Evolutionary conservation across 2,888 invertebrate genomes (phyloP).

Genomic region (Mayetiola destructor): DNA sequence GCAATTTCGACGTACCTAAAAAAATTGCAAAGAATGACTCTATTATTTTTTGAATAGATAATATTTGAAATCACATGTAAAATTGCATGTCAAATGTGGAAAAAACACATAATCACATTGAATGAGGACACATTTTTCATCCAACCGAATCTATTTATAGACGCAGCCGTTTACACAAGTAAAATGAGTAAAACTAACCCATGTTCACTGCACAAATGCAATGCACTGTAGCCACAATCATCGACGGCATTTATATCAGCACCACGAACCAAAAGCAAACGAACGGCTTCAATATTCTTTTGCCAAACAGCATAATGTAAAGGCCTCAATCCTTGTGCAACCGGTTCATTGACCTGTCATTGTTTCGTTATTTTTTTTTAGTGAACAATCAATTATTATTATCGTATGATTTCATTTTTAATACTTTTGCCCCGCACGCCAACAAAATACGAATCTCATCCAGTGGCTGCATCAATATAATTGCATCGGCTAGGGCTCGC

Average conservation of each 20-base stretch:
- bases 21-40: no score
- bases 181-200: constrained; percentile 40
- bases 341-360: constrained; percentile 51
- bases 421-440: constrained; percentile 67
- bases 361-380: background rate
- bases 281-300: constrained; percentile 62
- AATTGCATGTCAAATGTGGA: no score
- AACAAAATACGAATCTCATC: constrained; percentile 75
- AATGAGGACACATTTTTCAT: no score
- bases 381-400: background rate
- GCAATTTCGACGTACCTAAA: constrained; percentile 50
- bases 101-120: no score
- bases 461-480: constrained; percentile 71
- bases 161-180: constrained; percentile 6
- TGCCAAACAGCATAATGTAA: constrained; percentile 89
- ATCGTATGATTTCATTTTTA: constrained; percentile 15
- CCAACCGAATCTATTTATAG: no score
- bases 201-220: constrained; percentile 82
- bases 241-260: constrained; percentile 70
- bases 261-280: constrained; percentile 63
- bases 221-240: constrained; percentile 80
- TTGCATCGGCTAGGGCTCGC: constrained; percentile 77
- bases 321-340: constrained; percentile 74
- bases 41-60: no score
- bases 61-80: no score